Evolutionary conservation across 2,797 vertebrate genomes (phyloP).

Genomic region (Sardinella longiceps): DNA sequence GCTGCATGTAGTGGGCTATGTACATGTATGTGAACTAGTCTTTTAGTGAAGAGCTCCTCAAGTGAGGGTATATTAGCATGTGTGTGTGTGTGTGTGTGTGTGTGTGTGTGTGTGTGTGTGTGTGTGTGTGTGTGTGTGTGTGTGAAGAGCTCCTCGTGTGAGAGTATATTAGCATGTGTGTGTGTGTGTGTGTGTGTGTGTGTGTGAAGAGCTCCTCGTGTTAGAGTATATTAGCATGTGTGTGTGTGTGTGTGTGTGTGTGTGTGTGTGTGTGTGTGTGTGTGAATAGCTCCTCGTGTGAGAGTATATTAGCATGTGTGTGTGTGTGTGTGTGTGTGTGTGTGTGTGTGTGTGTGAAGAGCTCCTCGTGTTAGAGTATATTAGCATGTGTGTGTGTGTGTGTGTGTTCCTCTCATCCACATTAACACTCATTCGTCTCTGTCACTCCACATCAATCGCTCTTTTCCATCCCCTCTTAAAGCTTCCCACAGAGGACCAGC

Average conservation of each 20-base stretch:
- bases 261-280: too few species aligned
- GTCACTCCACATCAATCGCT: constrained; percentile 11
- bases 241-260: too few species aligned
- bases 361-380: not conserved
- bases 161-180: too few species aligned
- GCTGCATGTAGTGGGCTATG: not conserved
- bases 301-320: not conserved
- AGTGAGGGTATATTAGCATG: too few species aligned
- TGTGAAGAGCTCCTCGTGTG: too few species aligned
- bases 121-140: too few species aligned
- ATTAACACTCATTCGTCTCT: constrained; percentile 6
- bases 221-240: too few species aligned
- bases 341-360: not conserved
- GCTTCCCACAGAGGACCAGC: not conserved
- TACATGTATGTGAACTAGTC: not conserved
- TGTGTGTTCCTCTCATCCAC: not conserved
- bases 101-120: too few species aligned
- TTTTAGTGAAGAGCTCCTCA: not conserved
- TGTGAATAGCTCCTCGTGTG: too few species aligned
- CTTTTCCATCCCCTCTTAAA: not conserved
- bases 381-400: not conserved
- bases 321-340: not conserved
- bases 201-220: too few species aligned
- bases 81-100: too few species aligned
- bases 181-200: too few species aligned